phyloP scores from a whole-genome alignment of 2,113 vertebrate species.

The Psammodynastes pulverulentus region DNA sequence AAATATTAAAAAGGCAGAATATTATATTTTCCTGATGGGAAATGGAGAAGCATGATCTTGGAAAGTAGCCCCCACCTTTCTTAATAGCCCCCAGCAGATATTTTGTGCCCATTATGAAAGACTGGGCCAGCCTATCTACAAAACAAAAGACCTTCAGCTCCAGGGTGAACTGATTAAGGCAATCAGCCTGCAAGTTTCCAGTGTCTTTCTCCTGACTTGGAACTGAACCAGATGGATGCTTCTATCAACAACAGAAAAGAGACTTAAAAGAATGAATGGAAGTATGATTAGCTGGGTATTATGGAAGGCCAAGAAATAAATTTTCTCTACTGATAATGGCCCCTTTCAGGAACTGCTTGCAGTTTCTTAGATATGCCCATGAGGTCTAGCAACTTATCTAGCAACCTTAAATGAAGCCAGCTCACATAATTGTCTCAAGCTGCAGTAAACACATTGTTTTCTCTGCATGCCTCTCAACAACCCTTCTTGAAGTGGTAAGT shows the following conservation, averaged over 20 bases:
- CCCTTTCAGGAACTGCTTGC: not conserved
- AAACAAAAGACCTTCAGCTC: no score
- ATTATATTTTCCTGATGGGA: no score
- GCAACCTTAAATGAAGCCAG: slow-evolving; percentile 19
- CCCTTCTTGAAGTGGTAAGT: not conserved
- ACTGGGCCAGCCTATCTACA: no score
- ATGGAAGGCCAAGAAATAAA: not conserved
- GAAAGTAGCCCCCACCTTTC: no score
- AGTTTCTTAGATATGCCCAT: slow-evolving; percentile 11
- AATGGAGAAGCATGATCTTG: no score
- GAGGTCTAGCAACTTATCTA: slow-evolving; percentile 16
- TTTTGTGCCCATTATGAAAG: no score
- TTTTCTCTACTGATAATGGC: not conserved
- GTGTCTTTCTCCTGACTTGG: no score
- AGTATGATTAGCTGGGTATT: not conserved
- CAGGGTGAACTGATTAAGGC: no score
- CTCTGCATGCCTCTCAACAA: not conserved
- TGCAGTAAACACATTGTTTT: slow-evolving; percentile 11
- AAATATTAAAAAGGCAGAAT: no score
- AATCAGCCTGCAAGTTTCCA: no score
- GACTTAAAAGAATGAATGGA: not conserved
- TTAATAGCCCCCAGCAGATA: no score
- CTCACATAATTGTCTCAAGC: slow-evolving; percentile 21
- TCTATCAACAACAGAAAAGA: not conserved
- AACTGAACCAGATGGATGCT: no score